phyloP scores from a whole-genome alignment of 30 jellyfish, hydroid and myxozoan species.

The Pelagia noctiluca region DNA sequence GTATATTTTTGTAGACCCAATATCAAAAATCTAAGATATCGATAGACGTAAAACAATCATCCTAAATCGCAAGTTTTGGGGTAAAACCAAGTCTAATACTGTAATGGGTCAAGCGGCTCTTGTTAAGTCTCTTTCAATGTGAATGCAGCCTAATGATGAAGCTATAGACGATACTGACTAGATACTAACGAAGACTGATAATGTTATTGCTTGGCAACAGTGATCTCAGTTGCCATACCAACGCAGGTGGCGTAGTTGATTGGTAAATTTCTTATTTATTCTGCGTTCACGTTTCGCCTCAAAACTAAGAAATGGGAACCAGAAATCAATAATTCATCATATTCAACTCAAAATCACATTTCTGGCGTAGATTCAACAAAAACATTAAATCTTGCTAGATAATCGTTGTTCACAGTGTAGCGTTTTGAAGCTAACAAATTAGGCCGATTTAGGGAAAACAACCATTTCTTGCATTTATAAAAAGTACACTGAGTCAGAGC shows the following conservation, averaged over 20 bases:
- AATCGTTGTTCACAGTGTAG: not conserved
- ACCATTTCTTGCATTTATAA: not conserved
- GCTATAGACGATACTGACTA: not conserved
- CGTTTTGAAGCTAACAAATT: not conserved
- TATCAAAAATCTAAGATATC: no score
- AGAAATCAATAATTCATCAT: slow-evolving; percentile 27
- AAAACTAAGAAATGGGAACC: not conserved
- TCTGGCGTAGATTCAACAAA: not conserved
- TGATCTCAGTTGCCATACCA: not conserved
- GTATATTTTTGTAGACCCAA: no score
- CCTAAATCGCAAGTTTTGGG: not conserved
- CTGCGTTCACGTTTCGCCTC: not conserved
- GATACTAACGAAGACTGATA: no score
- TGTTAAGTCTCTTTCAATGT: not conserved
- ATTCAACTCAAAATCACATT: slow-evolving; percentile 1
- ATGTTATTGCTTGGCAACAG: not conserved
- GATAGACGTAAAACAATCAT: no score
- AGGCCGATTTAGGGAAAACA: not conserved
- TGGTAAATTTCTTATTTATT: not conserved
- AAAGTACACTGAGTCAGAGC: not conserved
- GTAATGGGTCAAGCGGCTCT: not conserved
- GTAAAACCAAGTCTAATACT: not conserved
- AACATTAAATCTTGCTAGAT: not conserved
- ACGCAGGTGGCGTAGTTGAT: slow-evolving; percentile 8
- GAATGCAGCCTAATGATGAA: not conserved